Evolutionary conservation across 2,888 invertebrate species (phyloP).

Genomic region (Schizaphis graminum): DNA sequence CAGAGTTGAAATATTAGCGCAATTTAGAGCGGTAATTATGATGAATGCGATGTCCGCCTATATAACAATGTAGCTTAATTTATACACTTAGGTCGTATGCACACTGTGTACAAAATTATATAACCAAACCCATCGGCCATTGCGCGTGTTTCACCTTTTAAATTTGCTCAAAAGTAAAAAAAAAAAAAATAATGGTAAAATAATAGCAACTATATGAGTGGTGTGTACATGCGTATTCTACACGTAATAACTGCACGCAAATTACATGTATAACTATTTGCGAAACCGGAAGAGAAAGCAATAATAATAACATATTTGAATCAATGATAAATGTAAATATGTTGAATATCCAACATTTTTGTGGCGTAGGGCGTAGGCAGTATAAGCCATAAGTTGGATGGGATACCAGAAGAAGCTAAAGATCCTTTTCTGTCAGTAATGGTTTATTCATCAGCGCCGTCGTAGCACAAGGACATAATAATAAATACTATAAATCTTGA

Average conservation of each 20-base stretch:
- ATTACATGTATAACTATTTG: background rate
- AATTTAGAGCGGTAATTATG: constrained; percentile 31
- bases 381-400: background rate
- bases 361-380: background rate
- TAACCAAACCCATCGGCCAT: background rate
- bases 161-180: background rate
- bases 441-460: background rate
- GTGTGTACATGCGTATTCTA: background rate
- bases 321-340: background rate
- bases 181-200: background rate
- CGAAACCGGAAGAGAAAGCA: background rate
- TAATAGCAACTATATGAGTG: background rate
- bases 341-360: background rate
- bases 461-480: background rate
- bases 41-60: background rate
- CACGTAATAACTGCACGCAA: background rate
- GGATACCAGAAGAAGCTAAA: background rate
- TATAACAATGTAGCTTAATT: background rate
- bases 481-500: background rate
- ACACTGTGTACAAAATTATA: background rate
- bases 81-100: background rate
- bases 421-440: background rate
- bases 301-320: background rate
- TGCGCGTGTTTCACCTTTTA: background rate
- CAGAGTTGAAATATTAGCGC: background rate